Percentiles rank a stretch among this genome's conserved stretches.
These are phyloP conservation scores for Drosophila melanogaster DNA, from an alignment of 1,140 invertebrate species.

Conservation along the genomic window Release_6_plus_ISO1_MT NT_033779.5:4860001-4860500, in stretches of 20 bases:
- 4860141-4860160: constrained; percentile 47
- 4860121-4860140: background rate
- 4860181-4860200: constrained; percentile 69
- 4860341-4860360: constrained; percentile 49
- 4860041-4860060: constrained; percentile 34
- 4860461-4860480: background rate
- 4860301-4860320: constrained; percentile 57
- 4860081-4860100: constrained; percentile 18
- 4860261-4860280: constrained; percentile 15
- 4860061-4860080: constrained; percentile 40
- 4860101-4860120: background rate
- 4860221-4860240: constrained; percentile 41
- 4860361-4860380: constrained; percentile 46
- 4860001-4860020: background rate
- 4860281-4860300: constrained; percentile 33
- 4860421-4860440: constrained; percentile 49
- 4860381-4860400: constrained; percentile 61
- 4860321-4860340: constrained; percentile 40
- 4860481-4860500: too few relatives aligned
- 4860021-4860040: constrained; percentile 4
- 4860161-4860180: constrained; percentile 78
- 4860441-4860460: constrained; percentile 31
- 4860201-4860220: constrained; percentile 54
- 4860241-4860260: constrained; percentile 10
- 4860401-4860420: constrained; percentile 70